Conservation (phyloP, 2,113 vertebrate species). For the Phainopepla nitens region DNA sequence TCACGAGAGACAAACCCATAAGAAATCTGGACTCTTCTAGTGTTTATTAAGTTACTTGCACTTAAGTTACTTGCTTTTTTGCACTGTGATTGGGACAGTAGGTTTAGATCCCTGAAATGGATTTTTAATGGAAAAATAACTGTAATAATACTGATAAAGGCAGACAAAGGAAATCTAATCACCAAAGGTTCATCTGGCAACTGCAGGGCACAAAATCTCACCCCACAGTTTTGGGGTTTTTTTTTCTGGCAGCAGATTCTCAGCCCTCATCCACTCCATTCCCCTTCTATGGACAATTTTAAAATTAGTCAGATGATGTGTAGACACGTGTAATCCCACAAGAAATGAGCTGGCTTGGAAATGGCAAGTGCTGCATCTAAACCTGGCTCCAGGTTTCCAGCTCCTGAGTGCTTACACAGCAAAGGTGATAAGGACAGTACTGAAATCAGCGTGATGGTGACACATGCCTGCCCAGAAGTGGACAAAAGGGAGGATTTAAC, state of each 20-base stretch:
- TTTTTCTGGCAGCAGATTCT: background rate
- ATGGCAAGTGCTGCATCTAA: background rate
- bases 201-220: background rate
- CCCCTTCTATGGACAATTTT: background rate
- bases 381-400: background rate
- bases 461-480: background rate
- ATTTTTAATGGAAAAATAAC: background rate
- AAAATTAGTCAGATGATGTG: background rate
- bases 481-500: background rate
- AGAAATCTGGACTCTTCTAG: background rate
- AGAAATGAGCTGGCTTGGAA: background rate
- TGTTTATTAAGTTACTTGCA: background rate
- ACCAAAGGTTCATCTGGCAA: background rate
- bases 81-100: background rate
- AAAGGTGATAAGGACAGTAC: background rate
- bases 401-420: background rate
- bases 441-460: background rate
- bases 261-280: background rate
- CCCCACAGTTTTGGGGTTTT: background rate
- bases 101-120: background rate
- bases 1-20: background rate
- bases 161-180: background rate
- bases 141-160: background rate
- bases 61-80: background rate
- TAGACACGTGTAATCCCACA: background rate